phyloP scores from a whole-genome alignment of 2,113 vertebrate species.

The Melanostigma gelatinosum region DNA sequence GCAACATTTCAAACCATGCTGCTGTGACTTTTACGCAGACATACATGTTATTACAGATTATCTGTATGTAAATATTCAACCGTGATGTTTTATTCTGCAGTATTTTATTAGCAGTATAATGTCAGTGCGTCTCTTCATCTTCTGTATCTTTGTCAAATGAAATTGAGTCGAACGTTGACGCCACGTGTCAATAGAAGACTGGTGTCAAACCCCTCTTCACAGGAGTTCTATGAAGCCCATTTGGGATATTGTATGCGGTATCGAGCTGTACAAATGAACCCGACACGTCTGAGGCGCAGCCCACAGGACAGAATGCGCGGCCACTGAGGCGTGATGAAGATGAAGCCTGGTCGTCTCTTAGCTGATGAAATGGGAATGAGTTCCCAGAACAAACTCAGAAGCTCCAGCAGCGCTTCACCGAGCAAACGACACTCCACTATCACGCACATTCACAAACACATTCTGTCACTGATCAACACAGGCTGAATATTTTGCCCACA shows the following conservation, averaged over 20 bases:
- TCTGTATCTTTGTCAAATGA: slow-evolving; percentile 5
- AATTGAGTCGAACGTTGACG: slow-evolving; percentile 14
- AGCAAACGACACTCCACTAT: slow-evolving; percentile 39
- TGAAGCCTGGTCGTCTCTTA: slow-evolving; percentile 18
- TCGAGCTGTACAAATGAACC: slow-evolving; percentile 49
- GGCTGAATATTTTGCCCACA: slow-evolving; percentile 18
- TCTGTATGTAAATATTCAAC: not conserved
- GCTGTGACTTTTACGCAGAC: not conserved
- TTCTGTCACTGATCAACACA: slow-evolving; percentile 22
- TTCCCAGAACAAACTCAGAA: slow-evolving; percentile 44
- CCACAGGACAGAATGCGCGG: slow-evolving; percentile 47
- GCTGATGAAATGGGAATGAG: slow-evolving; percentile 48
- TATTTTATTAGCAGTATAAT: not conserved
- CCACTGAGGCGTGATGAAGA: slow-evolving; percentile 67
- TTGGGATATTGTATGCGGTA: slow-evolving; percentile 11
- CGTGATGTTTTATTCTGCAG: not conserved
- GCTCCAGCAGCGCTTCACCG: slow-evolving; percentile 35
- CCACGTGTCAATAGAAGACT: not conserved
- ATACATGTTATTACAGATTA: not conserved
- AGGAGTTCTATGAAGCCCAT: slow-evolving; percentile 8
- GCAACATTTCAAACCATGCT: not conserved
- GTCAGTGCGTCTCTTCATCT: not conserved
- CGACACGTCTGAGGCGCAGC: slow-evolving; percentile 38
- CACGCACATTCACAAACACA: slow-evolving; percentile 15
- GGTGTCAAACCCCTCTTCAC: slow-evolving; percentile 6